These are phyloP conservation scores for Parazoanthus atlanticus DNA, from an alignment of 92 coral and sea anemone species.

Conservation along the genomic window DNA sequence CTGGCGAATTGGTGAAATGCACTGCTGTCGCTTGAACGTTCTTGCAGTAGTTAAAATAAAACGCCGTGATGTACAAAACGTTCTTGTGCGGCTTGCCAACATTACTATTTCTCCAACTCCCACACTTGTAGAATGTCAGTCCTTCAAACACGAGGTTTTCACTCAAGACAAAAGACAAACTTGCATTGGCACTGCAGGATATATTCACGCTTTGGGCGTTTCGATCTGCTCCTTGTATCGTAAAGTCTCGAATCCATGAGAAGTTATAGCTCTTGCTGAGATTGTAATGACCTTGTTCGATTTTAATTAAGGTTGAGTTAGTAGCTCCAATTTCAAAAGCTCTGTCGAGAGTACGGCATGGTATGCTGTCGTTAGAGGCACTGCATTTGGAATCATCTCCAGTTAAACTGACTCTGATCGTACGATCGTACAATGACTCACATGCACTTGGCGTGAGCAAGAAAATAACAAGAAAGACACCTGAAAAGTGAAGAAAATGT, in stretches of 20 bases:
- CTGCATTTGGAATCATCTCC: constrained; percentile 53
- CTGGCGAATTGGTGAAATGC: constrained; percentile 57
- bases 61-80: constrained; percentile 64
- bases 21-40: constrained; percentile 59
- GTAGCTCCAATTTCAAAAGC: constrained; percentile 60
- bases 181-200: constrained; percentile 63
- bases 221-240: constrained; percentile 58
- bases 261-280: constrained; percentile 63
- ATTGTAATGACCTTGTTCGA: constrained; percentile 64
- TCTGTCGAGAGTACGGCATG: constrained; percentile 71
- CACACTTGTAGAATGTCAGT: constrained; percentile 70
- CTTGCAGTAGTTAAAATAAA: constrained; percentile 82
- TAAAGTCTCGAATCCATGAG: constrained; percentile 56
- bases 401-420: constrained; percentile 46
- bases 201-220: constrained; percentile 45
- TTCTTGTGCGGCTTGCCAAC: constrained; percentile 41
- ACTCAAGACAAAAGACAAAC: constrained; percentile 73
- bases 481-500: background rate
- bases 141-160: constrained; percentile 68
- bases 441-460: background rate
- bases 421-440: background rate
- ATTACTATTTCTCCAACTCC: constrained; percentile 74
- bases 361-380: constrained; percentile 12
- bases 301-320: constrained; percentile 60
- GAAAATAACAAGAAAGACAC: background rate